A percentile compares a stretch with the other conserved stretches of the same genome.
Evolutionary conservation across 2,888 invertebrate genomes (phyloP).

Genomic region (Euplagia quadripunctaria): DNA sequence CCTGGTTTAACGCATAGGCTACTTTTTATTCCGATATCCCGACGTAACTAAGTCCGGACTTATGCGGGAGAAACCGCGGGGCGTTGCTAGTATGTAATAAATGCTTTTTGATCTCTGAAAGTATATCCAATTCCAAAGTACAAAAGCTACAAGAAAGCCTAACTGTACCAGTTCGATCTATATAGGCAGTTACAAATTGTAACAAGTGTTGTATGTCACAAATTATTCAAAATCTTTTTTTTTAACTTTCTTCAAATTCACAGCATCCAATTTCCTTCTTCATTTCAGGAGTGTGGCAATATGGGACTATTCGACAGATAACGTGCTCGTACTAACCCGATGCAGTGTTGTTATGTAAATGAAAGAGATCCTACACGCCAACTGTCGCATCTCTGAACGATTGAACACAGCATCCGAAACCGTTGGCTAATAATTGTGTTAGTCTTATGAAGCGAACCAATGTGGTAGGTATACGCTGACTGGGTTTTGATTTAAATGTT

Average conservation of each 20-base stretch:
- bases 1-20: no score
- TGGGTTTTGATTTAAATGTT: neutral
- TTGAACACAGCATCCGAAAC: conserved; percentile 4
- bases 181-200: no score
- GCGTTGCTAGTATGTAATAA: no score
- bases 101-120: no score
- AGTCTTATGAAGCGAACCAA: neutral
- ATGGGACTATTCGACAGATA: neutral
- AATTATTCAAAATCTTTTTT: neutral
- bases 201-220: neutral
- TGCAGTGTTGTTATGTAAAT: conserved; percentile 19
- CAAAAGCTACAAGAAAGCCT: no score
- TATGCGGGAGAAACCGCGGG: no score
- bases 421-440: neutral
- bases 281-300: neutral
- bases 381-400: conserved; percentile 3
- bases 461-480: neutral
- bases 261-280: neutral
- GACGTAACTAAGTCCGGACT: no score
- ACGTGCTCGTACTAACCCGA: conserved; percentile 4
- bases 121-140: no score
- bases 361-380: neutral
- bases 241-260: neutral
- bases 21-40: no score
- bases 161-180: no score